Evolutionary conservation across 2,797 vertebrate genomes (phyloP), one percentile per base, ranked within the genome.

Genomic region (Fistularia tabacaria): DNA sequence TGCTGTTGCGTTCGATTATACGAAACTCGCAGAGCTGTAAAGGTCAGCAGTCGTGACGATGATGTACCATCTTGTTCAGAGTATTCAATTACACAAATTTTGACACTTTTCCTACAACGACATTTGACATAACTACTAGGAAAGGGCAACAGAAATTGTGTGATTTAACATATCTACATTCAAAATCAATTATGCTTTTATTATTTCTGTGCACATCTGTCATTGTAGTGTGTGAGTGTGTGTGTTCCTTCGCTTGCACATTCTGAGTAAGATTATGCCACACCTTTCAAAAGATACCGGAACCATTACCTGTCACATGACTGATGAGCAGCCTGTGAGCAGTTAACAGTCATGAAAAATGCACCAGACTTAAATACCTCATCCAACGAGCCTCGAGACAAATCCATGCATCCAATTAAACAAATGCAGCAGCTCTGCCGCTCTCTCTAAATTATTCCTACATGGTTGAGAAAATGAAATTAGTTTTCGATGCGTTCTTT

Each of bases 311-410:
- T 74, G 57, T 59, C 69, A 68, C 38, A 39, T 5, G 10, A 49
- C 66, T 79, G 77, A 85, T 73, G 73, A 80, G 77, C 59, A 74
- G 51, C 46, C 39, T 9, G 49, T 12, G 56, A 51, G 58, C 58
- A 43, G 68, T 73, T 80, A 84, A 56, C 38, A 1, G 62, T 69
- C 70, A 83, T 82, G 64, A 81, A 84, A 81, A 70, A 79, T 74
- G 71, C 53, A 71, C 55, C 43, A 61, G 54, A 65, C 51, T 62
- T 81, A 77, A 87, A 81, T 47, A 69, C 66, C 46, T 73, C 64
- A 68, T 73, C 53, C 70, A 56, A 10, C 54, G 38, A 15, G 66
- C 75, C 71, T 75, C 52, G 54, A 73, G 76, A 83, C 74, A 77
- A 73, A 71, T 59, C 57, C 38, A 10, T 7, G 49, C 69, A 64